Evolutionary conservation across 2,113 vertebrate genomes (phyloP), one percentile per base, ranked within the genome.

Genomic region (Setophaga kirtlandii): DNA sequence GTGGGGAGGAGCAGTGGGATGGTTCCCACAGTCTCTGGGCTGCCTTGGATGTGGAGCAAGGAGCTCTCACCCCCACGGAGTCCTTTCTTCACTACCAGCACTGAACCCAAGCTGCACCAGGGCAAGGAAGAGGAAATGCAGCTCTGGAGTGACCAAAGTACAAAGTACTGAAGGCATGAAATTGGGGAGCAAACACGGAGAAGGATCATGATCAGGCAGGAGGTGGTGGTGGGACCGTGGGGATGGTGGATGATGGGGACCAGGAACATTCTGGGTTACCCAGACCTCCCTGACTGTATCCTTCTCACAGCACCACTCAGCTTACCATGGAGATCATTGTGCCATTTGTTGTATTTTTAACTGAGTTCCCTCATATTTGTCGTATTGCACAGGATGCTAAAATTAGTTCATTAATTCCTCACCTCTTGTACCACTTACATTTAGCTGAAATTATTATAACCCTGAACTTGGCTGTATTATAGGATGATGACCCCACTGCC

Each of bases 361-460:
- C 19, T 5, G 5, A 68, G 64, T 18, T 31, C 27, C 18, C 37
- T 10, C 37, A 52, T 58, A 49, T 37, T 14, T 69, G 2, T 77
- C 41, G 7, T 13, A 55, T 33, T 3, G 3, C 2, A 2, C 9
- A 33, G 0, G 0, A 30, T 12, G 44, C 12, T 13, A 35, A 24
- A 41, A 82, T 25, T 11, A 62, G 13, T 35, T 17, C 31, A 47
- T 63, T 63, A 46, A 53, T 50, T 70, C 15, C 1, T 4, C 18
- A 30, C 12, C 7, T 49, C n/a, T 24, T 15, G 9, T n/a, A 28
- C 9, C 56, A 37, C 30, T 55, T 21, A 33, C 28, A 30, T 69
- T 49, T 50, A 50, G 11, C 80, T 46, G 55, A 35, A 59, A 60
- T 28, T 13, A 19, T 25, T 55, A 13, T 18, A 82, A 58, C 15